Base-by-base conservation (phyloP, 2,113 vertebrate species). In the Labeo rohita region DNA sequence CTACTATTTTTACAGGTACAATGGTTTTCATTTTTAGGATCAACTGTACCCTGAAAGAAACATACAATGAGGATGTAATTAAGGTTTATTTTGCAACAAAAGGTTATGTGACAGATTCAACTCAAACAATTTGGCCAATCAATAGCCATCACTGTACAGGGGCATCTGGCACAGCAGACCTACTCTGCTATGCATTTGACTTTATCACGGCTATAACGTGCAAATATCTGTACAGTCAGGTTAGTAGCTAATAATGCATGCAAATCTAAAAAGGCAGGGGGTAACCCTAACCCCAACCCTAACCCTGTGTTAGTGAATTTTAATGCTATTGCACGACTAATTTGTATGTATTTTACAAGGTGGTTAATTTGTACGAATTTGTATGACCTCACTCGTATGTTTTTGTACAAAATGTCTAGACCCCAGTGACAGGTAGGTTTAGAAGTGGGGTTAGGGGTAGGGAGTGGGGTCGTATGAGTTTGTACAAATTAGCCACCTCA, bases 121-220 rank as follows among this genome's bases (percentile, higher is more conserved):
- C 91, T 92, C 49, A 91, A 92, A 91, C 91, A 86, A 90, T 91
- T 92, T 86, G 89, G 83, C 88, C 89, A 91, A 92, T 93, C 83
- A 90, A 91, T 80, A 70, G 80, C 82, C 86, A 61, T 61, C 50
- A 6, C 85, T 50, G 89, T 81, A 84, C 43, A 85, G 82, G 85
- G 49, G 61, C 54, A 81, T 83, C 54, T 85, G 72, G 13, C 50
- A 89, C 82, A 34, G 80, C 77, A 77, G 79, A 88, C 85, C 63
- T 28, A 72, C 65, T 90, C 86, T 88, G 34, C 89, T 88, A 85
- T 87, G 81, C 47, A 36, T 78, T 59, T 87, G 86, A 86, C 59
- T 90, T 91, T 86, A 90, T 88, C 85, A 87, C 70, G 86, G 85
- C 84, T 65, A 85, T 82, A 80, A 86, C 61, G 50, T 83, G 79